A percentile compares a stretch with the other conserved stretches of the same genome.
Conservation (phyloP, 2,888 invertebrate genomes). For the Papilio elwesi region DNA sequence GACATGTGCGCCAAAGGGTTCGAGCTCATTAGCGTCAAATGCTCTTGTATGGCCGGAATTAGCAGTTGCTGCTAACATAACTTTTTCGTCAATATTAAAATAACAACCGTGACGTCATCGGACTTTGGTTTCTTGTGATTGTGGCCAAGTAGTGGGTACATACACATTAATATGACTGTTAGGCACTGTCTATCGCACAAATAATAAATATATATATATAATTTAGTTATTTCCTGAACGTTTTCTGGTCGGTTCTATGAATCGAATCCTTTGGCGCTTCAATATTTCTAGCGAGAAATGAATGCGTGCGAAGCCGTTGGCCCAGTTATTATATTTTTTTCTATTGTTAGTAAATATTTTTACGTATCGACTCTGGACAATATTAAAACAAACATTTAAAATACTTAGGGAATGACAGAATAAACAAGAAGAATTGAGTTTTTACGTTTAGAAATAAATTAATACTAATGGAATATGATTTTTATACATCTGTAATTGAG, state of each 20-base stretch:
- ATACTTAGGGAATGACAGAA: neutral
- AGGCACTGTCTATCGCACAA: too few species aligned
- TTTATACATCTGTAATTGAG: conserved; percentile 49
- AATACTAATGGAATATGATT: conserved; percentile 10
- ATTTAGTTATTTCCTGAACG: too few species aligned
- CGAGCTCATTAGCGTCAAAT: conserved; percentile 73
- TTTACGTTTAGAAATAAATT: too few species aligned
- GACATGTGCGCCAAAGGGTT: conserved; percentile 76
- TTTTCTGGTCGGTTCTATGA: too few species aligned
- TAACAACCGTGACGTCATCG: neutral
- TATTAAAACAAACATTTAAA: neutral
- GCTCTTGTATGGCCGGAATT: conserved; percentile 50
- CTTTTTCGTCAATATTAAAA: neutral
- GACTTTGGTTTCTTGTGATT: neutral
- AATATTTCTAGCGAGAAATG: too few species aligned
- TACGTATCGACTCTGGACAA: too few species aligned
- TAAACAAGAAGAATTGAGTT: neutral
- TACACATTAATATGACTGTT: neutral
- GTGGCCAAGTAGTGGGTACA: neutral
- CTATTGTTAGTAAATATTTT: too few species aligned
- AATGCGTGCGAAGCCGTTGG: too few species aligned
- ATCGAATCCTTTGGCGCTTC: too few species aligned
- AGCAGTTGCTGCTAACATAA: conserved; percentile 48
- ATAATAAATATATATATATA: too few species aligned
- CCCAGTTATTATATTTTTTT: too few species aligned